phyloP scores from a whole-genome alignment of 2,888 invertebrate species.

The Morpho deidamia region DNA sequence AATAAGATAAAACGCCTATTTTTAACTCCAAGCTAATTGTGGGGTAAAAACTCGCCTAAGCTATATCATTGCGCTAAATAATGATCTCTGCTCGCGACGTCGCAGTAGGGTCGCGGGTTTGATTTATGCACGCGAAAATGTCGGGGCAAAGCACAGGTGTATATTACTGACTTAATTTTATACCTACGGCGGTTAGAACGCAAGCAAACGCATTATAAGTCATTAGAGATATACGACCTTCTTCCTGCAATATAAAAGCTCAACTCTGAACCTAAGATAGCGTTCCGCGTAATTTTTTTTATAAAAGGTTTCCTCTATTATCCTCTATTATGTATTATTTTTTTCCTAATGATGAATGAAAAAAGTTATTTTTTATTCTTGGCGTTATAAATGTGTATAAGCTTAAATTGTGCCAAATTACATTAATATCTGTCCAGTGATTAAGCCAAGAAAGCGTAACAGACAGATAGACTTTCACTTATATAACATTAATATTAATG shows the following conservation, averaged over 20 bases:
- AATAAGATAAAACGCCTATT: not conserved
- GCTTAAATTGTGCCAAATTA: too few species aligned
- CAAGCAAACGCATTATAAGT: not conserved
- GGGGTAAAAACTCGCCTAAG: constrained; percentile 23
- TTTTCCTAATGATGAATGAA: too few species aligned
- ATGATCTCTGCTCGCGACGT: constrained; percentile 43
- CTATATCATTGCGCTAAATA: constrained; percentile 27
- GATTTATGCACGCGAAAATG: constrained; percentile 38
- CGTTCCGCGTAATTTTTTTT: too few species aligned
- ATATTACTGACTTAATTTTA: constrained; percentile 24
- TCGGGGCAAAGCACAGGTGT: constrained; percentile 34
- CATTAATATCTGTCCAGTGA: too few species aligned
- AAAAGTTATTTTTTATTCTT: not conserved
- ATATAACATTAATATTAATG: not conserved
- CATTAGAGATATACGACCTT: not conserved
- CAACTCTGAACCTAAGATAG: too few species aligned
- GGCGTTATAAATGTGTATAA: not conserved
- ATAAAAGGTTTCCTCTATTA: too few species aligned
- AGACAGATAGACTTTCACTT: too few species aligned
- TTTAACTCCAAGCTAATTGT: constrained; percentile 25
- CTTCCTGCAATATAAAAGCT: too few species aligned
- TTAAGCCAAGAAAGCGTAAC: too few species aligned
- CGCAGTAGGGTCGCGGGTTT: constrained; percentile 31
- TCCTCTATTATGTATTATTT: not conserved
- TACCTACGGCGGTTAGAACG: constrained; percentile 5